Conservation (phyloP, 2,797 vertebrate species). For the Psittacula derbiana region DNA sequence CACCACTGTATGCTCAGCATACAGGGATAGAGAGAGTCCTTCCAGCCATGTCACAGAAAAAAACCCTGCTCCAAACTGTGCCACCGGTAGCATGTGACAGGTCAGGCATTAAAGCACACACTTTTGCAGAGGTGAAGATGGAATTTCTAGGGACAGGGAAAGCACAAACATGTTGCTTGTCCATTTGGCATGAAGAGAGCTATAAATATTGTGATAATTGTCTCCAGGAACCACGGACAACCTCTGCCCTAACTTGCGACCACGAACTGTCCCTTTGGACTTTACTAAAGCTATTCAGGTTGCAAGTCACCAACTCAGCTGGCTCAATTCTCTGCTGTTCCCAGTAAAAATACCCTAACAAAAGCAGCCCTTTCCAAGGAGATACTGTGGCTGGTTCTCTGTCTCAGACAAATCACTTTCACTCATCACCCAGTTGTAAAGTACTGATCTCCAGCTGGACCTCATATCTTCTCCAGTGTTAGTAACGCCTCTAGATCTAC, state of each 20-base stretch:
- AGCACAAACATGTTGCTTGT: neutral
- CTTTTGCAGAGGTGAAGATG: neutral
- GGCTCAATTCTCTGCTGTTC: neutral
- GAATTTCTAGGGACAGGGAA: neutral
- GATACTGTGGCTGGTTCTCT: neutral
- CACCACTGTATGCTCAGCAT: neutral
- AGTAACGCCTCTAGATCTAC: neutral
- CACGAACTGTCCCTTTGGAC: conserved; percentile 22
- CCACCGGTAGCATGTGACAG: fast-evolving
- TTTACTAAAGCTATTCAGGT: neutral
- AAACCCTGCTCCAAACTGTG: fast-evolving
- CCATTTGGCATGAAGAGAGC: neutral
- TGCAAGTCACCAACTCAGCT: neutral
- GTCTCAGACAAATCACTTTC: neutral
- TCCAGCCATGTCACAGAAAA: neutral
- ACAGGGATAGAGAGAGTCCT: neutral
- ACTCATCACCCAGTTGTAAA: neutral
- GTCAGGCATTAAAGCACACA: neutral
- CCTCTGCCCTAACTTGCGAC: conserved; percentile 11
- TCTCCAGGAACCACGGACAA: conserved; percentile 17
- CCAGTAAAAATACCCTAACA: neutral
- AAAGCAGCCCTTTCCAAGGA: neutral
- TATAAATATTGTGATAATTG: conserved; percentile 8
- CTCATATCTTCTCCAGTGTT: neutral
- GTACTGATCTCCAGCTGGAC: neutral